Evolutionary conservation across 2,113 vertebrate species (phyloP), one percentile per base, ranked within the genome.

Genomic region (Oxyruncus cristatus): DNA sequence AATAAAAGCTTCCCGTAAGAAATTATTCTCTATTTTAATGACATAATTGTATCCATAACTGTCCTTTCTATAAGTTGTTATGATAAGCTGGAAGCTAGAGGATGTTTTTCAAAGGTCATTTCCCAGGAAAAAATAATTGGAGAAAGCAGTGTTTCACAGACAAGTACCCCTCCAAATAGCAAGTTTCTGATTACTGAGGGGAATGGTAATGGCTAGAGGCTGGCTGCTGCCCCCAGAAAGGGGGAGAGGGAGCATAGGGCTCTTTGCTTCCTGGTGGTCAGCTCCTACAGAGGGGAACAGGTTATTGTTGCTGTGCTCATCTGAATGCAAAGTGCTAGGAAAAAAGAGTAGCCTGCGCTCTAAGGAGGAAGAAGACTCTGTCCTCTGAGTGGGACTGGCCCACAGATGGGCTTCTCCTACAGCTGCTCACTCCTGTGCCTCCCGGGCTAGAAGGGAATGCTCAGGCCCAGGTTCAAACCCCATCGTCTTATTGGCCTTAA

Each of bases 21-120:
- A 85, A 68, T 53, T 63, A 62, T 27, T 77, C 81, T 85, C 39
- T 67, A 12, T 83, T 96, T 92, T 77, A 72, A 77, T 67, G 27
- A 90, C 89, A 85, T 82, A 62, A 91, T 56, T 70, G 20, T 88
- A 72, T 82, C 70, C 14, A 6, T n/a, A 85, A 63, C 37, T 77
- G n/a, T 66, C 63, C 37, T 94, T 91, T 88, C 75, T 39, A 19
- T 41, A 75, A 87, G 56, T 88, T 56, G 61, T 88, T 94, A 39
- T 62, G 67, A 78, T n/a, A 74, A 86, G 33, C 55, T 84, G 37
- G 74, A 79, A 92, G 70, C 63, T 76, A 85, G 50, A 92, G 75
- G 59, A 89, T 76, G 65, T 84, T 94, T 96, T 86, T 86, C 71
- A 78, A 93, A 78, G 81, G 84, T 94, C 84, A 95, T 9, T 88